Conservation (phyloP, 2,888 invertebrate genomes). For the Tuberolachnus salignus region DNA sequence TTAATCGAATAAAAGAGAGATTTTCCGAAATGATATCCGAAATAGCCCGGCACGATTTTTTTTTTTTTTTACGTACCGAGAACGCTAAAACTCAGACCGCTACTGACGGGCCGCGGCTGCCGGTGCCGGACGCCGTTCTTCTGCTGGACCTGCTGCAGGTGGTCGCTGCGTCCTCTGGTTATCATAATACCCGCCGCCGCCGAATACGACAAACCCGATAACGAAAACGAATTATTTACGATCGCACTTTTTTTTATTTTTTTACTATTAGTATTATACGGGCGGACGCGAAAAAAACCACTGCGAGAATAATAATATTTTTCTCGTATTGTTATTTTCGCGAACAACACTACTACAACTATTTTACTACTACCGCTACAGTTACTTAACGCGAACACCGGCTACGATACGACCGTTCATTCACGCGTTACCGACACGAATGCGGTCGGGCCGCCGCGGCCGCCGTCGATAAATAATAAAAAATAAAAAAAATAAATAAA, state of each 20-base stretch:
- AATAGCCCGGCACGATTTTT: too few species aligned
- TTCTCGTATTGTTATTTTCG: background rate
- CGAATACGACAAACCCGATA: background rate
- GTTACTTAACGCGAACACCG: background rate
- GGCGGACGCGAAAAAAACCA: too few species aligned
- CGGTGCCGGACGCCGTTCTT: background rate
- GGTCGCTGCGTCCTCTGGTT: conserved; percentile 23
- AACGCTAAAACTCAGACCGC: conserved; percentile 45
- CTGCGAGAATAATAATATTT: background rate
- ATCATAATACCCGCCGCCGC: conserved; percentile 15
- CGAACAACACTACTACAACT: too few species aligned
- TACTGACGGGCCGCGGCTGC: conserved; percentile 37
- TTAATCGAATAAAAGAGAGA: too few species aligned
- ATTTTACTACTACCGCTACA: too few species aligned
- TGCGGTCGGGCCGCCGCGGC: conserved; percentile 17
- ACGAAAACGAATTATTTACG: too few species aligned
- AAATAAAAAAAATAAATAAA: too few species aligned
- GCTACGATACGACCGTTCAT: conserved; percentile 36
- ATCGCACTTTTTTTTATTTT: background rate
- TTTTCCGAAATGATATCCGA: too few species aligned
- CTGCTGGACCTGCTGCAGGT: background rate
- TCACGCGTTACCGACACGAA: conserved; percentile 48
- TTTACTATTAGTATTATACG: background rate
- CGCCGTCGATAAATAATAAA: conserved; percentile 44
- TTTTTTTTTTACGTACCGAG: conserved; percentile 53